Conservation (phyloP, 2,797 vertebrate genomes). For the Poeciliopsis paucimaculata region DNA sequence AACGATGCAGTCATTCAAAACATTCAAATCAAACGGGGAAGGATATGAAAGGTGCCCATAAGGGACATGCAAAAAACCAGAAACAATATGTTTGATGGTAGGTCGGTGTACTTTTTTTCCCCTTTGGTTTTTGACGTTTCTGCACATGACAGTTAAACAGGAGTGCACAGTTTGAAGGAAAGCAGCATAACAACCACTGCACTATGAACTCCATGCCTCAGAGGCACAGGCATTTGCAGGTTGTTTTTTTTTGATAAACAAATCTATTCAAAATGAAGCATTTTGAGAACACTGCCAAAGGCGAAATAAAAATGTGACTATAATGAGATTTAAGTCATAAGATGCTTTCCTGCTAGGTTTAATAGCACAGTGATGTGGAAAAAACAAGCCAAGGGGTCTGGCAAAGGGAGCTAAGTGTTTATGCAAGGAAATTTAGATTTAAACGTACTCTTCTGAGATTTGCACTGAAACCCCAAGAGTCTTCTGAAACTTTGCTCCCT, state of each 20-base stretch:
- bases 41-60: conserved; percentile 50
- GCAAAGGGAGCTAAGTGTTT: conserved; percentile 18
- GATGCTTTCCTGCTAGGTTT: conserved; percentile 39
- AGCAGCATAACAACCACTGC: conserved; percentile 30
- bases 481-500: conserved; percentile 33
- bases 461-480: conserved; percentile 55
- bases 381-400: conserved; percentile 17
- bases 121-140: conserved; percentile 11
- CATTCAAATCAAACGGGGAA: conserved; percentile 44
- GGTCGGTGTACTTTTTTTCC: not conserved
- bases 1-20: conserved; percentile 58
- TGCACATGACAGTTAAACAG: conserved; percentile 53
- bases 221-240: conserved; percentile 37
- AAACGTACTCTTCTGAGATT: conserved; percentile 51
- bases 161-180: conserved; percentile 3
- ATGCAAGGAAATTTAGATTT: conserved; percentile 16
- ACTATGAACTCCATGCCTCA: conserved; percentile 49
- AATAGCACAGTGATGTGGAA: conserved; percentile 4
- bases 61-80: conserved; percentile 59
- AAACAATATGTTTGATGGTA: conserved; percentile 78
- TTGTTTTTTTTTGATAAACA: conserved; percentile 48
- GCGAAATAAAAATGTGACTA: conserved; percentile 35
- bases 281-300: conserved; percentile 40
- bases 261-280: conserved; percentile 50
- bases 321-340: conserved; percentile 50